These are phyloP conservation scores for Carassius gibelio DNA, from an alignment of 2,113 vertebrate species.

Conservation along the genomic window DNA sequence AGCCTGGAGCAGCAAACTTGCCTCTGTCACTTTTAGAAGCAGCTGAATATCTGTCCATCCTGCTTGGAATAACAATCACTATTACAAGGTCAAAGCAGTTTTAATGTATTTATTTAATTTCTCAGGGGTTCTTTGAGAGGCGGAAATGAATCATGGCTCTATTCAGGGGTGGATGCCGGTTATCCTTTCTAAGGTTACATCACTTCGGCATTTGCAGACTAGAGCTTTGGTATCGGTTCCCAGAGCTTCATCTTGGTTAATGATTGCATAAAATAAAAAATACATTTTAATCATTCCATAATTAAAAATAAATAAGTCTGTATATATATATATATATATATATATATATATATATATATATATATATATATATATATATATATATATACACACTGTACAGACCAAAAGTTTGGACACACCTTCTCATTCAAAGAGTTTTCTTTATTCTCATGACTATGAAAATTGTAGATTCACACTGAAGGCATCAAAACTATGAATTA, in stretches of 20 bases:
- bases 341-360: no score
- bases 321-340: no score
- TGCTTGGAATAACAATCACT: slow-evolving; percentile 60
- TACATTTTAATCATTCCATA: slow-evolving; percentile 3
- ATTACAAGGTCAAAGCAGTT: slow-evolving; percentile 63
- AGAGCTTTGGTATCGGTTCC: neutral
- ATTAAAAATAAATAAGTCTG: neutral
- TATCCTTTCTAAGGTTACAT: slow-evolving; percentile 38
- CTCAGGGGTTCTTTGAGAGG: slow-evolving; percentile 38
- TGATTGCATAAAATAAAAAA: slow-evolving; percentile 17
- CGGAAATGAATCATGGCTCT: slow-evolving; percentile 48
- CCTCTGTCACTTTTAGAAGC: slow-evolving; percentile 65
- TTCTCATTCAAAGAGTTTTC: no score
- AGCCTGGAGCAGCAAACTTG: slow-evolving; percentile 63
- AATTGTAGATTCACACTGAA: no score
- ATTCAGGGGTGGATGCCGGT: slow-evolving; percentile 10
- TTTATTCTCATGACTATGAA: no score
- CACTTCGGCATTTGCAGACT: slow-evolving; percentile 15
- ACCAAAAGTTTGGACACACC: no score
- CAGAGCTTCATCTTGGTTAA: slow-evolving; percentile 8
- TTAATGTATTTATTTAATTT: slow-evolving; percentile 55
- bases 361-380: no score
- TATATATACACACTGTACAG: no score
- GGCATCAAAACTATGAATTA: no score
- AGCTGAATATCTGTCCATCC: slow-evolving; percentile 61